Conservation (phyloP, 2,888 invertebrate genomes). For the Tanytarsus gracilentus region DNA sequence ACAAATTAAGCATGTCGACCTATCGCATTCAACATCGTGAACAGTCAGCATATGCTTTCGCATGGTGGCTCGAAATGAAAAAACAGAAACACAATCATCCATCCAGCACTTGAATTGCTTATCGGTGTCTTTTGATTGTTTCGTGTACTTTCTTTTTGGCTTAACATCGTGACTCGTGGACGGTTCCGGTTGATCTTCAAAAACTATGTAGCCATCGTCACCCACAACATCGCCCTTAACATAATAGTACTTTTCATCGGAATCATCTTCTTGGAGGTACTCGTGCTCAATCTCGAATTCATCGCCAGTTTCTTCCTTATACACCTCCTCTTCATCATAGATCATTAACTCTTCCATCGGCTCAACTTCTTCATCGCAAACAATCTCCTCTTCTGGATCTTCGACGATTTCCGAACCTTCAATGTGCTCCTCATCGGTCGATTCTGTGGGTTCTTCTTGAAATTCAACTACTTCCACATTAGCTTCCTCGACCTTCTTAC, state of each 20-base stretch:
- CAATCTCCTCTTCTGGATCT: not conserved
- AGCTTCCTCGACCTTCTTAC: too few species aligned
- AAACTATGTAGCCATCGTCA: not conserved
- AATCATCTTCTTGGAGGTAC: not conserved
- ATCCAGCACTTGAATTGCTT: slow-evolving; percentile 5
- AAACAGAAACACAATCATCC: not conserved
- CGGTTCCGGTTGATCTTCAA: not conserved
- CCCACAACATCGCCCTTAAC: not conserved
- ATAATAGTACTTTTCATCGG: too few species aligned
- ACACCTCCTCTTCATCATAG: not conserved
- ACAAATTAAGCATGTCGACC: not conserved
- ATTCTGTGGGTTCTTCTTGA: not conserved
- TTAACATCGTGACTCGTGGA: not conserved
- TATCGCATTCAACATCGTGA: not conserved
- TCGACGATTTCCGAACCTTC: not conserved
- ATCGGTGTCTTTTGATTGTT: not conserved
- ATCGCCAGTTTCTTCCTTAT: not conserved
- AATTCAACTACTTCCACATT: not conserved
- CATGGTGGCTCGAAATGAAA: slow-evolving; percentile 2
- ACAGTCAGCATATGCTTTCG: not conserved
- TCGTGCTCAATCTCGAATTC: not conserved
- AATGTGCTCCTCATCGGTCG: not conserved
- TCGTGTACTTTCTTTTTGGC: not conserved
- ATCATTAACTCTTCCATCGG: not conserved
- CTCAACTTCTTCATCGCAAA: not conserved